These are phyloP conservation scores for Meteorus colon DNA, from an alignment of 2,888 invertebrate species.

Conservation along the genomic window DNA sequence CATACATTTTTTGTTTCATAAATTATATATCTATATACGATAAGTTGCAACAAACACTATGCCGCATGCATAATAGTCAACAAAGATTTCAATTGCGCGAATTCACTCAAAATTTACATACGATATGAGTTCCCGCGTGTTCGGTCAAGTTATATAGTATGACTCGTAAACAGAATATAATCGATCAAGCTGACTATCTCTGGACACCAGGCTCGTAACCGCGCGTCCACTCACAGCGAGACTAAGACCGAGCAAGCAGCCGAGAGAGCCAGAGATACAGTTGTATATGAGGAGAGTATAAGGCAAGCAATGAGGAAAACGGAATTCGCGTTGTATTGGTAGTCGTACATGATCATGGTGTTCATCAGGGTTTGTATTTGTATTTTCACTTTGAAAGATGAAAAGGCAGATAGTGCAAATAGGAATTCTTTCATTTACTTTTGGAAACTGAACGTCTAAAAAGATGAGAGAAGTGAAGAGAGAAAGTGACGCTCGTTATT, in stretches of 20 bases:
- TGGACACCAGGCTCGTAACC: slow-evolving; percentile 34
- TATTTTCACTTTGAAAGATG: slow-evolving; percentile 37
- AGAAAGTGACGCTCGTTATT: slow-evolving; percentile 45
- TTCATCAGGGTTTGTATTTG: slow-evolving; percentile 40
- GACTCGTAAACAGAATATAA: slow-evolving; percentile 30
- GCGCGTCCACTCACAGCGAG: background rate
- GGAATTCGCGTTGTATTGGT: background rate
- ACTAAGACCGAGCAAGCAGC: too few species aligned
- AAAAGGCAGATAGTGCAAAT: slow-evolving; percentile 27
- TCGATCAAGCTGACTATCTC: slow-evolving; percentile 45
- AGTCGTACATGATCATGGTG: background rate
- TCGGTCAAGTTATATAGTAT: background rate
- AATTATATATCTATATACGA: background rate
- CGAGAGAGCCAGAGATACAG: too few species aligned
- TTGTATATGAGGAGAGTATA: too few species aligned
- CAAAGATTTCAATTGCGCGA: slow-evolving; percentile 33
- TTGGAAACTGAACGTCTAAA: slow-evolving; percentile 42
- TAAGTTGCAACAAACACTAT: background rate
- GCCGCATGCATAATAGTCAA: slow-evolving; percentile 4
- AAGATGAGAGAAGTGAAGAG: too few species aligned
- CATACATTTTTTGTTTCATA: too few species aligned
- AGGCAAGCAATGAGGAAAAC: background rate
- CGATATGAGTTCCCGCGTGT: slow-evolving; percentile 9
- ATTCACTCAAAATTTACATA: slow-evolving; percentile 35
- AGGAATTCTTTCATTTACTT: background rate